A percentile compares a stretch with the other conserved stretches of the same genome.
Conservation (phyloP, 2,797 vertebrate genomes). For the Cynodonichthys magdalenae region DNA sequence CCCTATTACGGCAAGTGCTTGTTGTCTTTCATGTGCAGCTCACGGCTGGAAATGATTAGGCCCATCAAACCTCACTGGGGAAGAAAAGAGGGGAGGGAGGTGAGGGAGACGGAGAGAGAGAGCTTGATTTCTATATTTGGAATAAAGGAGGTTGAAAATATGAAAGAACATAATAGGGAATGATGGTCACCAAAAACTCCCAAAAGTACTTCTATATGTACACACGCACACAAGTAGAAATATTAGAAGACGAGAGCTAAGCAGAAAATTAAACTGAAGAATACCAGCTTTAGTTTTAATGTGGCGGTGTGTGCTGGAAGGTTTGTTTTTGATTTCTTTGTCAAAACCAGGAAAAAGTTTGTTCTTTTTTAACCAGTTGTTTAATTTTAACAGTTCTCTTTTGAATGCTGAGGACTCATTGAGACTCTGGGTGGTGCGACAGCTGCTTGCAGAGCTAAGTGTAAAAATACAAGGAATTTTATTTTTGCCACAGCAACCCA, state of each 20-base stretch:
- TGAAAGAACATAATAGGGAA: conserved; percentile 59
- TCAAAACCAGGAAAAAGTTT: conserved; percentile 13
- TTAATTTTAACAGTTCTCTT: conserved; percentile 63
- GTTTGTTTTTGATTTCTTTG: conserved; percentile 40
- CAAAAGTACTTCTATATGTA: conserved; percentile 3
- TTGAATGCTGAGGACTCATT: conserved; percentile 21
- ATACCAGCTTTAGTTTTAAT: conserved; percentile 34
- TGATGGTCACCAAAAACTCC: conserved; percentile 28
- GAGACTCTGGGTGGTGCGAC: conserved; percentile 18
- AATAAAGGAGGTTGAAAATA: conserved; percentile 64
- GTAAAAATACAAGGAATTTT: conserved; percentile 49
- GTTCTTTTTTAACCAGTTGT: conserved; percentile 58
- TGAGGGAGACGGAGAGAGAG: conserved; percentile 42
- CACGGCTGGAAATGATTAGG: conserved; percentile 79
- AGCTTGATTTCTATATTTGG: conserved; percentile 76
- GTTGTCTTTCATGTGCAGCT: conserved; percentile 78
- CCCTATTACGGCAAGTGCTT: conserved; percentile 74
- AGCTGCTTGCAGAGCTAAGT: conserved; percentile 46
- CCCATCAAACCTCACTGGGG: conserved; percentile 72
- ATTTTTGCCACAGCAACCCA: conserved; percentile 30
- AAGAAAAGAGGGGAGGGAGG: conserved; percentile 55
- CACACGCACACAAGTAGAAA: conserved; percentile 12
- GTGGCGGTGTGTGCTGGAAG: conserved; percentile 59
- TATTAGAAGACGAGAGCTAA: conserved; percentile 25
- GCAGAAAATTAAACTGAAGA: conserved; percentile 11